Evolutionary conservation across 2,888 invertebrate species (phyloP), one percentile per base, ranked within the genome.

Genomic region (Agonopterix arenella): DNA sequence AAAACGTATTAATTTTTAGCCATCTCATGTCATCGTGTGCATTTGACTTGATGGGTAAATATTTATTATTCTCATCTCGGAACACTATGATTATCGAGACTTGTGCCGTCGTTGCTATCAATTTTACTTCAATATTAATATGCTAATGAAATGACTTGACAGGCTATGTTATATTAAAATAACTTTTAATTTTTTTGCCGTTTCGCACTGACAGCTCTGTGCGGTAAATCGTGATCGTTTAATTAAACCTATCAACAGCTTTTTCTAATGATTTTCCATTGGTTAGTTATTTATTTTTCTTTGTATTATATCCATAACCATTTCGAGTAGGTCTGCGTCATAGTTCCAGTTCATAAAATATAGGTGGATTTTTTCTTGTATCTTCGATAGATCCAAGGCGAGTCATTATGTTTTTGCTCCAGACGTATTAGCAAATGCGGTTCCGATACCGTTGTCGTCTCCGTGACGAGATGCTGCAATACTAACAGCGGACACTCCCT

Each of bases 51-150:
- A 53, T 46, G 37, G 10, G 44, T 11, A 43, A 43, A 43, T 40
- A 46, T 52, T 46, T 45, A 52, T 50, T 45, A 46, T 46, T 63
- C 62, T 64, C 64, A 45, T 49, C 44, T 5, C 45, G 37, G 46
- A 47, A 48, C 46, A 38, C 43, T 49, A 48, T 52, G 48, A 50
- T 52, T 50, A 52, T 45, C 36, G 45, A 45, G 43, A 45, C 47
- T 59, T 56, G 51, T 50, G 28, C 54, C 51, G 53, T 53, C 53
- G 54, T 56, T 60, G 60, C 70, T 69, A 28, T 28, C 28, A 64
- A 69, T 73, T 72, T 68, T 61, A 64, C 66, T 64, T 61, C 54
- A 63, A 64, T 66, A 71, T 66, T 55, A 65, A 61, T 70, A 73
- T 74, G 67, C 53, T 70, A 71, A 76, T 76, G 58, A 58, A 68